Conservation (phyloP, 2,888 invertebrate genomes). For the Oxycera nigricornis region DNA sequence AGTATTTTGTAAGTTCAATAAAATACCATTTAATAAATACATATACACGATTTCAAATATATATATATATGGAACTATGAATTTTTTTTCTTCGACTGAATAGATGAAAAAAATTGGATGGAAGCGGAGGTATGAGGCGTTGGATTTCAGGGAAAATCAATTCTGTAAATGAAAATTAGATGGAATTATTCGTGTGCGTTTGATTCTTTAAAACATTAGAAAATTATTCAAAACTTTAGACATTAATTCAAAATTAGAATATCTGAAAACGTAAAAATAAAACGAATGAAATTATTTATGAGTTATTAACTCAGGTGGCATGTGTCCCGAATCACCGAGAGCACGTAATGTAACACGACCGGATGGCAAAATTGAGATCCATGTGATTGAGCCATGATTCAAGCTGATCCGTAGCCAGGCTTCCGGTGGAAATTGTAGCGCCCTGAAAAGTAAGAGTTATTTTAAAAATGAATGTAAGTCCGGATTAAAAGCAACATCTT, state of each 20-base stretch:
- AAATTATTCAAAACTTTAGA: slow-evolving; percentile 20
- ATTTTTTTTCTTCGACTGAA: no score
- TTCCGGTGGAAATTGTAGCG: slow-evolving; percentile 95
- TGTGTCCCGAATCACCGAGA: slow-evolving; percentile 90
- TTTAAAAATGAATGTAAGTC: not conserved
- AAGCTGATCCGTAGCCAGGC: slow-evolving; percentile 94
- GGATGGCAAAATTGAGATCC: slow-evolving; percentile 83
- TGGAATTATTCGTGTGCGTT: not conserved
- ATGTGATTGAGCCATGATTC: slow-evolving; percentile 93
- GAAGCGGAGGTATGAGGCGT: no score
- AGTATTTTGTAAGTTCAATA: no score
- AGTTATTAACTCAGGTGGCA: slow-evolving; percentile 77
- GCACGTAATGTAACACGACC: slow-evolving; percentile 84
- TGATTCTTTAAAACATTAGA: not conserved
- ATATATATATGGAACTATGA: no score
- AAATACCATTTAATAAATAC: no score
- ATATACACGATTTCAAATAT: no score
- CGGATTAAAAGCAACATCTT: not conserved
- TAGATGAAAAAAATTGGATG: no score
- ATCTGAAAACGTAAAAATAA: not conserved
- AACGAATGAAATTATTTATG: slow-evolving; percentile 62
- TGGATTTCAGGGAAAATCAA: not conserved
- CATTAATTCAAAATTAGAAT: not conserved
- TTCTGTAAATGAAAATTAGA: slow-evolving; percentile 4
- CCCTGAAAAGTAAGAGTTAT: slow-evolving; percentile 72